phyloP scores from a whole-genome alignment of 2,888 invertebrate species.

The Oxycera nigricornis region DNA sequence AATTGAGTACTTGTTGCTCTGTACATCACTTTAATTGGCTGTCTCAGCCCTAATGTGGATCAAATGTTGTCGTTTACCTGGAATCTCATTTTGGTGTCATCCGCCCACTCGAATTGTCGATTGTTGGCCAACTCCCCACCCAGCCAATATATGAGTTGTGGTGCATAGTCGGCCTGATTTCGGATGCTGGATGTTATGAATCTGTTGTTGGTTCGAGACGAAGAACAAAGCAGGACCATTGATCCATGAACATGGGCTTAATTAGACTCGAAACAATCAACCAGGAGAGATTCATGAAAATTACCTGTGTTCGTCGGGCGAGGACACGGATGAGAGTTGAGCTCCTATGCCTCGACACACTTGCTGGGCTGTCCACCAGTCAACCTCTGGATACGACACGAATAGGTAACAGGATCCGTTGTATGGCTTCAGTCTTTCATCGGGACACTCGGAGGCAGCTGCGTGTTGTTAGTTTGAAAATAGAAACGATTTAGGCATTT shows the following conservation, averaged over 20 bases:
- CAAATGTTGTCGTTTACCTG: constrained; percentile 54
- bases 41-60: background rate
- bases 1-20: constrained; percentile 22
- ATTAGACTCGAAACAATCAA: background rate
- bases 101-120: constrained; percentile 70
- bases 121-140: constrained; percentile 66
- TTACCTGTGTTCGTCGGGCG: constrained; percentile 71
- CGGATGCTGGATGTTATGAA: constrained; percentile 74
- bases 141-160: constrained; percentile 77
- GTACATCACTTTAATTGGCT: background rate
- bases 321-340: constrained; percentile 72
- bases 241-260: background rate
- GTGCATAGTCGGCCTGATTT: constrained; percentile 74
- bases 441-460: constrained; percentile 73
- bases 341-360: constrained; percentile 77
- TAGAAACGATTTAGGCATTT: background rate
- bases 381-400: constrained; percentile 78
- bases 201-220: constrained; percentile 47
- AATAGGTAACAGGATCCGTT: constrained; percentile 78
- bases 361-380: constrained; percentile 73
- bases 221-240: background rate
- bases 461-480: constrained; percentile 39
- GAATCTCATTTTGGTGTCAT: constrained; percentile 69
- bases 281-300: background rate
- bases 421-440: constrained; percentile 73